A percentile compares a stretch with the other conserved stretches of the same genome.
These are phyloP conservation scores for Microtus pennsylvanicus DNA, from an alignment of 2,113 vertebrate genomes.

Conservation along the genomic window DNA sequence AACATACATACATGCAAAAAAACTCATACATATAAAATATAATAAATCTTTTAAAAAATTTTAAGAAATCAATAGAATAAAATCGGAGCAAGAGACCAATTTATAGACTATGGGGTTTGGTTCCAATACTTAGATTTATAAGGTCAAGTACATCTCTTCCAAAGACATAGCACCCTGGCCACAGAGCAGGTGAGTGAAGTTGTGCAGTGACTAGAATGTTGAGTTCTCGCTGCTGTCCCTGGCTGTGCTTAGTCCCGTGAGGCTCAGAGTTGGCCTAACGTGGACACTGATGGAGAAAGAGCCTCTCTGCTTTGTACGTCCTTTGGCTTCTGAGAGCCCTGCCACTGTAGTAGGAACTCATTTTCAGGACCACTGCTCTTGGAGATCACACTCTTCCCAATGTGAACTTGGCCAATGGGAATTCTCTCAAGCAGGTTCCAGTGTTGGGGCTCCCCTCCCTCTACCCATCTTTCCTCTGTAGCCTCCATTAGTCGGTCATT, in stretches of 20 bases:
- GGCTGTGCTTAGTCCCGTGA: neutral
- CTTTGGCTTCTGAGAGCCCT: neutral
- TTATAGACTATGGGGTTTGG: neutral
- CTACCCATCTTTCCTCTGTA: neutral
- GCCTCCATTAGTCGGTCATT: neutral
- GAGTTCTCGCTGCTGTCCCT: neutral
- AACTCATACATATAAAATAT: neutral
- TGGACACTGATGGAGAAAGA: too few relatives aligned
- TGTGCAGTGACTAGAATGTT: neutral
- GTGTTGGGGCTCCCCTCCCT: neutral
- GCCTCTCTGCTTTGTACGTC: neutral
- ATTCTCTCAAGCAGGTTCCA: neutral
- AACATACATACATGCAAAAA: neutral
- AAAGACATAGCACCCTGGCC: neutral
- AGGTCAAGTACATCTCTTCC: neutral
- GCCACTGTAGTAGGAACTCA: neutral
- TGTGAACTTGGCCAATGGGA: neutral
- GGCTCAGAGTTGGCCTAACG: neutral
- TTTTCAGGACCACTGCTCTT: neutral
- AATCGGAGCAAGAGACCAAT: too few relatives aligned
- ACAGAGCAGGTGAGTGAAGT: neutral
- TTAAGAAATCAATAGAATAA: neutral
- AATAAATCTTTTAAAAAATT: neutral
- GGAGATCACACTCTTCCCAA: neutral
- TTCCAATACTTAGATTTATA: neutral